phyloP scores from a whole-genome alignment of 2,113 vertebrate genomes.

The Sterna hirundo region DNA sequence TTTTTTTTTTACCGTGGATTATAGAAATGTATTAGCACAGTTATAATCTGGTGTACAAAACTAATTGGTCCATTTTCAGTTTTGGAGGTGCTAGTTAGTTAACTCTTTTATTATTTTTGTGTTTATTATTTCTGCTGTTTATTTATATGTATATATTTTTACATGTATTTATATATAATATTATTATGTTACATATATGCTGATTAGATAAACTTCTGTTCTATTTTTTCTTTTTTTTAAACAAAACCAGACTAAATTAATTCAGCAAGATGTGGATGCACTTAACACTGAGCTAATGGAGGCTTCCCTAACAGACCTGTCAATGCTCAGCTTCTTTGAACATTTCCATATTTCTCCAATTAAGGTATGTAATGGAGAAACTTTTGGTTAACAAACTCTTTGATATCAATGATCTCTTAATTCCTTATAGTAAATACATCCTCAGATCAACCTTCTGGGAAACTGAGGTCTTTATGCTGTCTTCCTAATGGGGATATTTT shows the following conservation, averaged over 20 bases:
- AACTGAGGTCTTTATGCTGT: not conserved
- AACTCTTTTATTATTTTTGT: not conserved
- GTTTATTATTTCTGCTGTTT: not conserved
- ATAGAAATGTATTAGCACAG: not conserved
- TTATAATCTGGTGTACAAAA: not conserved
- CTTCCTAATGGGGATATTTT: not conserved
- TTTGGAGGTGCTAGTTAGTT: not conserved
- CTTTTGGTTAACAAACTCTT: not conserved
- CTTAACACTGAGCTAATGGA: conserved; percentile 88
- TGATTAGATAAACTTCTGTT: not conserved
- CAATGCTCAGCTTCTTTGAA: conserved; percentile 92
- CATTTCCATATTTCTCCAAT: conserved; percentile 97
- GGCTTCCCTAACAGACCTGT: conserved; percentile 83
- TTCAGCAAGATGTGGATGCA: conserved; percentile 84
- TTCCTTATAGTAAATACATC: not conserved
- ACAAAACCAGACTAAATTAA: conserved; percentile 80
- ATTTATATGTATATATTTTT: not conserved
- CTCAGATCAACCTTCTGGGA: not conserved
- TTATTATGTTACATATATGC: not conserved
- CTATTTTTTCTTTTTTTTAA: not conserved
- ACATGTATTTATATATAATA: not conserved
- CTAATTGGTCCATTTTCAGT: not conserved
- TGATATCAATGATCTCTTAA: not conserved
- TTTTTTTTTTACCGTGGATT: not conserved
- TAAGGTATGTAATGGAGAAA: conserved; percentile 78